Percentiles rank a stretch among this genome's conserved stretches.
Conservation (phyloP, 2,797 vertebrate species). For the Labeo calbasu region DNA sequence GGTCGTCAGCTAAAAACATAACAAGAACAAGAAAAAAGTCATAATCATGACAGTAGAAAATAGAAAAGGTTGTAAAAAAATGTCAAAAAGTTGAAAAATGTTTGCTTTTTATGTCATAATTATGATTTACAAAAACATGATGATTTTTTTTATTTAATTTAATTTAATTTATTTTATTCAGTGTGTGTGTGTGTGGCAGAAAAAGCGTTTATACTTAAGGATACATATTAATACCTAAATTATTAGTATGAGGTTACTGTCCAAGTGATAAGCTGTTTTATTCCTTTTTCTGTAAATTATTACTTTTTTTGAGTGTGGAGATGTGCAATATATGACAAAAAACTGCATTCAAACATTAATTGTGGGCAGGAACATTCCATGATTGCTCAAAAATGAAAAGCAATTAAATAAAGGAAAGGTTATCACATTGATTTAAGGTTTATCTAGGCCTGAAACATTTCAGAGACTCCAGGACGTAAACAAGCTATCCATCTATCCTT, state of each 20-base stretch:
- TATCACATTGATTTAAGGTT: neutral
- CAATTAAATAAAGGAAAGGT: neutral
- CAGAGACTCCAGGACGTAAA: conserved; percentile 48
- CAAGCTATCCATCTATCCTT: conserved; percentile 36
- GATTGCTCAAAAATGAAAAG: neutral
- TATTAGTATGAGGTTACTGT: neutral
- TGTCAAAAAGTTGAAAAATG: too few species aligned
- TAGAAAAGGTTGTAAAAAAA: too few species aligned
- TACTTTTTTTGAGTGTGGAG: neutral
- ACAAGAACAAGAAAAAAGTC: too few species aligned
- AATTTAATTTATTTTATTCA: too few species aligned
- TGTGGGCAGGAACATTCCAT: too few species aligned
- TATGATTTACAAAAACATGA: neutral
- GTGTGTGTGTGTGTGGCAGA: neutral
- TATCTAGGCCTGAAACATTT: conserved; percentile 18
- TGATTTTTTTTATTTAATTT: neutral
- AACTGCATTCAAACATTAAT: neutral
- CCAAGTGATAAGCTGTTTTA: neutral
- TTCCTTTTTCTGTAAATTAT: neutral
- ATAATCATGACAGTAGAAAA: too few species aligned
- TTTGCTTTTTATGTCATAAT: too few species aligned
- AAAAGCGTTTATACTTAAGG: neutral
- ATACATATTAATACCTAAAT: too few species aligned
- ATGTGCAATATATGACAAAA: neutral
- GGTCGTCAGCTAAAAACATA: too few species aligned